Percentiles rank a stretch among this genome's conserved stretches.
These are phyloP conservation scores for Coremacera marginata DNA, from an alignment of 2,888 invertebrate genomes.

Conservation along the genomic window DNA sequence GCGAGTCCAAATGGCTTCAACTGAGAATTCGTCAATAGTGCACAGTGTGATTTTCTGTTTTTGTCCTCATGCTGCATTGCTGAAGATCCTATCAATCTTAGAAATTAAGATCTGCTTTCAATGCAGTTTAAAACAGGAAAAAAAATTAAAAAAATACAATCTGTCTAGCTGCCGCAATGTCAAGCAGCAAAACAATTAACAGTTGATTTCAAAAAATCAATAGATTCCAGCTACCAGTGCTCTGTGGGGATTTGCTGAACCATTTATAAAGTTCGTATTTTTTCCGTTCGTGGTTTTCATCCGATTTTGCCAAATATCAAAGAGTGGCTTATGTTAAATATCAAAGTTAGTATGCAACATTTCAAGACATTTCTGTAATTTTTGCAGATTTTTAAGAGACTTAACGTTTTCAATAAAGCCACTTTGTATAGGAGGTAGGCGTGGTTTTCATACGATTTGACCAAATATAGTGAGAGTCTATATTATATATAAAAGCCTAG, in stretches of 20 bases:
- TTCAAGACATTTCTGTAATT: no score
- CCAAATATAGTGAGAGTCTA: no score
- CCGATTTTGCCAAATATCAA: no score
- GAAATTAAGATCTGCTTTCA: background rate
- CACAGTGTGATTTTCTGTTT: slow-evolving; percentile 9
- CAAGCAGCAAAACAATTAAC: slow-evolving; percentile 11
- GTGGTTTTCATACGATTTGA: no score
- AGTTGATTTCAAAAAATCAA: slow-evolving; percentile 11
- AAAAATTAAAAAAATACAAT: background rate
- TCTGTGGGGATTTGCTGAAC: background rate
- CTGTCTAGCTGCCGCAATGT: background rate
- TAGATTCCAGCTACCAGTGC: slow-evolving; percentile 24
- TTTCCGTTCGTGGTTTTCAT: no score
- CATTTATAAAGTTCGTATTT: no score
- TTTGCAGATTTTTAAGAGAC: no score
- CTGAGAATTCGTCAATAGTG: slow-evolving; percentile 5
- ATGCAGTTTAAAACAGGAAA: background rate
- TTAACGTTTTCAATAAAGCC: no score
- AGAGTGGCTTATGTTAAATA: no score
- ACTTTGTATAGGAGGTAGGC: background rate
- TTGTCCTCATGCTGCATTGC: background rate
- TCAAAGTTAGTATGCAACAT: no score
- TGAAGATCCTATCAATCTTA: background rate
- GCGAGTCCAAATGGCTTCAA: slow-evolving; percentile 20
- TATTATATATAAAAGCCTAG: no score